Evolutionary conservation across 1,140 invertebrate genomes (phyloP), one percentile per base, ranked within the genome.

Genomic region (Bombyx mandarina): DNA sequence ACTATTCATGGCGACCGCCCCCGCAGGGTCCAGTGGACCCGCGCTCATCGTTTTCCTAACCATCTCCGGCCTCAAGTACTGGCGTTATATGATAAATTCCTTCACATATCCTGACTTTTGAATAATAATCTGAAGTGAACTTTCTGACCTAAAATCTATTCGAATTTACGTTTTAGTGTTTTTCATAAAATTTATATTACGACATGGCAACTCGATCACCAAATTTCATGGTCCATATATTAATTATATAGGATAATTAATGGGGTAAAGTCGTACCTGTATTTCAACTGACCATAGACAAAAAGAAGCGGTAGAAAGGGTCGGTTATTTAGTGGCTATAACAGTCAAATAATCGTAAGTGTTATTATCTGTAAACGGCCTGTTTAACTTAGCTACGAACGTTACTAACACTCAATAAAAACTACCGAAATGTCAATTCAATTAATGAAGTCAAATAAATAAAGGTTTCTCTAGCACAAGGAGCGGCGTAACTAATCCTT

Each of bases 371-470:
- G 67, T 71, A 72, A 84, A 82, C 73, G 65, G 70, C 58, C 75
- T 69, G 78, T 84, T 84, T 72, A 64, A 58, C 56, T 84, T 80
- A 63, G 75, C 78, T 80, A 70, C 78, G 70, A 78, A 78, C 75
- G 65, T 86, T 79, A 84, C 73, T 64, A 62, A 64, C 80, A 85
- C 69, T 59, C 78, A 75, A 71, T 85, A 85, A 85, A 83, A 82
- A 82, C 70, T 73, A 72, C 71, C 70, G 63, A 86, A 85, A 77
- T 73, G 71, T 69, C 82, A 84, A 87, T 85, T 87, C 75, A 84
- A 87, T 85, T 86, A 81, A 64, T 72, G 67, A 78, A 85, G 68
- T 84, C 79, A 83, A 85, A 87, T 79, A 87, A 82, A 82, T 79
- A 77, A 79, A 77, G 71, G 73, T 63, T 48, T 63, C 57, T 66